These are phyloP conservation scores for Nasonia vitripennis DNA, from an alignment of 1,140 invertebrate genomes.

Conservation along the genomic window DNA sequence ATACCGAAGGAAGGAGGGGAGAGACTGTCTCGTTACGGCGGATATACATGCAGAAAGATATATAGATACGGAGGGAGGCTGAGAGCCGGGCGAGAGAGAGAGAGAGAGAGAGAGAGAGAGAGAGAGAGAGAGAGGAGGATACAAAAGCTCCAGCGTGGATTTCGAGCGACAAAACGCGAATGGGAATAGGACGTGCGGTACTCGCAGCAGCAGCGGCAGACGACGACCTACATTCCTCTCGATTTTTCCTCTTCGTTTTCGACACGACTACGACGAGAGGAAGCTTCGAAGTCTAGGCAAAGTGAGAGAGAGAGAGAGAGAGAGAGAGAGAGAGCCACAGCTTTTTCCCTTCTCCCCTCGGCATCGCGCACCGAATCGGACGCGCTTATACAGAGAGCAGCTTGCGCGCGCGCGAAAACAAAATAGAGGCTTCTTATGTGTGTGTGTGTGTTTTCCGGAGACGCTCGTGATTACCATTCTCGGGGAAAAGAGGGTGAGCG, in stretches of 20 bases:
- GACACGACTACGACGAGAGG: background rate
- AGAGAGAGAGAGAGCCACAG: background rate
- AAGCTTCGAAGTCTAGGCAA: background rate
- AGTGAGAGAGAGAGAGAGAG: background rate
- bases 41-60: background rate
- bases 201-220: background rate
- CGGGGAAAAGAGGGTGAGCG: background rate
- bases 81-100: background rate
- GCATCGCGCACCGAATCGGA: too few relatives aligned
- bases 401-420: slow-evolving; percentile 8
- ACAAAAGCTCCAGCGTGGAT: background rate
- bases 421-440: background rate
- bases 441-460: too few relatives aligned
- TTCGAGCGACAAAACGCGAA: slow-evolving; percentile 29
- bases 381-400: background rate
- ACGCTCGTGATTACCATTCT: background rate
- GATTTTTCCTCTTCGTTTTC: slow-evolving; percentile 28
- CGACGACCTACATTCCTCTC: slow-evolving; percentile 32
- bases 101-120: background rate
- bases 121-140: background rate
- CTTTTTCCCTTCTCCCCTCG: background rate
- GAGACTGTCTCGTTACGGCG: background rate
- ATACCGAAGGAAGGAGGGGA: background rate
- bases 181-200: background rate
- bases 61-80: background rate